These are phyloP conservation scores for Aratinga solstitialis DNA, from an alignment of 2,797 vertebrate species.

Conservation along the genomic window DNA sequence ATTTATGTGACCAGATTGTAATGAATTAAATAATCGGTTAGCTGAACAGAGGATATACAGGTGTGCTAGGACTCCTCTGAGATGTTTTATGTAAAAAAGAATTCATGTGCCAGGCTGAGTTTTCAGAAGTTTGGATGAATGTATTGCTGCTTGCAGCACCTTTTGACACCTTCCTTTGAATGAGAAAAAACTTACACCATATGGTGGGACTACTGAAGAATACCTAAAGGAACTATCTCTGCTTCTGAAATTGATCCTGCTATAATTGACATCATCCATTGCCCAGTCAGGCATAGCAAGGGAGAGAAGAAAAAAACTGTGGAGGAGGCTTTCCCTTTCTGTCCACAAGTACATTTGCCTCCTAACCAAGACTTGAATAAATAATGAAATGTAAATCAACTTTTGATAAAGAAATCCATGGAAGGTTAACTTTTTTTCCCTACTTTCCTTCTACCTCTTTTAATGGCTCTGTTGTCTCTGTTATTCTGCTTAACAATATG, in stretches of 20 bases:
- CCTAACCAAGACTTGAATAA: background rate
- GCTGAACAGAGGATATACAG: background rate
- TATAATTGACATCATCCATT: background rate
- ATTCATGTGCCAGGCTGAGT: background rate
- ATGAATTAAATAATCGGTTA: background rate
- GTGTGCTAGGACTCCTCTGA: background rate
- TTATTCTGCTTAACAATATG: background rate
- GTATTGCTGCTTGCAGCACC: background rate
- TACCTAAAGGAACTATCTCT: background rate
- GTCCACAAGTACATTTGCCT: background rate
- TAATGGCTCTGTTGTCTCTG: background rate
- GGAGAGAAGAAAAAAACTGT: background rate
- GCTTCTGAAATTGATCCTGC: background rate
- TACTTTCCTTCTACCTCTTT: background rate
- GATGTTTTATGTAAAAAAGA: background rate
- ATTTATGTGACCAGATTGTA: background rate
- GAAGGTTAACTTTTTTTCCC: background rate
- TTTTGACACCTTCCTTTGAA: slow-evolving; percentile 4
- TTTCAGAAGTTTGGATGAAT: slow-evolving; percentile 1
- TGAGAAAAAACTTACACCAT: background rate
- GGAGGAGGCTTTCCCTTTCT: background rate
- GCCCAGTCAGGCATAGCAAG: background rate
- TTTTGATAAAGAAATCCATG: background rate
- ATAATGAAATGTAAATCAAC: background rate
- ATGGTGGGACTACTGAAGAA: background rate